Evolutionary conservation across 1,140 invertebrate genomes (phyloP), one percentile per base, ranked within the genome.

Genomic region (Drosophila nasuta): DNA sequence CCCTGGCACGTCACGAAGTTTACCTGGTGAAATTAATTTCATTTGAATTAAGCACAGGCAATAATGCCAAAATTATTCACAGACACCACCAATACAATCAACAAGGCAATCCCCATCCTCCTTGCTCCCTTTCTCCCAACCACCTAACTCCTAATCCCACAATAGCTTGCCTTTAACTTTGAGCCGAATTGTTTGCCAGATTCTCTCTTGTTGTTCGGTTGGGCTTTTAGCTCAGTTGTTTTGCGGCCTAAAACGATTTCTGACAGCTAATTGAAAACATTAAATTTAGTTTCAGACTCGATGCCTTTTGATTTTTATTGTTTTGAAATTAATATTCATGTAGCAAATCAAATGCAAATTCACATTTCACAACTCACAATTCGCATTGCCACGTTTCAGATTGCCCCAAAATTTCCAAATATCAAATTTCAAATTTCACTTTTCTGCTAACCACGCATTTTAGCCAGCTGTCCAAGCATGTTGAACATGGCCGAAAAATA

Each of bases 21-120:
- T 87, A 87, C 83, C 83, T 87, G 76, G 46, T 81, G 83, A 87
- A 87, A 87, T 87, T 87, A 87, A 87, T 87, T 87, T 87, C 83
- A 87, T 87, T 87, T 87, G 83, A 87, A 87, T 87, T 87, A 87
- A 87, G 83, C 83, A 88, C 83, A 83, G 83, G 83, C 83, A 87
- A 87, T 87, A 87, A 87, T 87, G 83, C 80, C 77, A 79, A 88
- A 87, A 87, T 88, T 87, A 87, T 87, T 87, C 83, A 87, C 83
- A 88, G 83, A 87, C 83, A 87, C 85, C 82, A 68, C 69, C 81
- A 65, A 79, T 76, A 82, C 80, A 82, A 82, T 85, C 81, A 85
- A 80, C 74, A 52, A 57, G 52, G 64, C 76, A 51, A 74, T 25
- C 20, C 20, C 60, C 17, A 65, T 43, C 58, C 15, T 41, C 28